phyloP scores from a whole-genome alignment of 2,888 invertebrate species.

The Synanthedon vespiformis region DNA sequence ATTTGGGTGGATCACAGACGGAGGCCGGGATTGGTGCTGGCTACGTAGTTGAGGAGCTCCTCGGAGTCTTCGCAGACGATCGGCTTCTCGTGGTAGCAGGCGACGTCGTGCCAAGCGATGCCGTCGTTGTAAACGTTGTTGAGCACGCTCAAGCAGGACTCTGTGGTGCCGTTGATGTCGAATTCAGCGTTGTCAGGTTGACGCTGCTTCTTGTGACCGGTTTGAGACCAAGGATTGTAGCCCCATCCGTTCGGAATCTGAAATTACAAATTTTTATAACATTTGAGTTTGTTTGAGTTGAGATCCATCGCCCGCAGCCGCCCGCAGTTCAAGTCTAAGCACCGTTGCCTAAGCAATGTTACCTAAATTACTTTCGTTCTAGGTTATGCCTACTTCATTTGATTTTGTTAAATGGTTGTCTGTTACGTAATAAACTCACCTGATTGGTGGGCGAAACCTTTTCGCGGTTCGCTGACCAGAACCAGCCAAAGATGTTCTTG shows the following conservation, averaged over 20 bases:
- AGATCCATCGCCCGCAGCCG: too few species aligned
- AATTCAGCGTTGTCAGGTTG: slow-evolving; percentile 94
- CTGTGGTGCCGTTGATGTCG: slow-evolving; percentile 88
- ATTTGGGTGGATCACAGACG: slow-evolving; percentile 73
- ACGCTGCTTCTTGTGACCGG: slow-evolving; percentile 88
- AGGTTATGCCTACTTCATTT: too few species aligned
- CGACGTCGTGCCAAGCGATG: slow-evolving; percentile 94
- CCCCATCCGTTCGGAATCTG: slow-evolving; percentile 77
- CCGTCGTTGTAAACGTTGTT: slow-evolving; percentile 95
- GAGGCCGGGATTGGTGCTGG: slow-evolving; percentile 85
- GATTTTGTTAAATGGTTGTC: too few species aligned
- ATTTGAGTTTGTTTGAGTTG: neutral
- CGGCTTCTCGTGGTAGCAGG: slow-evolving; percentile 93
- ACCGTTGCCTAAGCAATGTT: too few species aligned
- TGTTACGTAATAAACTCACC: slow-evolving; percentile 23
- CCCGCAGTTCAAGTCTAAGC: too few species aligned
- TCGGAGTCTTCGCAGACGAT: slow-evolving; percentile 92
- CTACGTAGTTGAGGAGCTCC: slow-evolving; percentile 87
- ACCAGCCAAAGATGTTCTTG: slow-evolving; percentile 88
- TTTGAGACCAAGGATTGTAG: slow-evolving; percentile 91
- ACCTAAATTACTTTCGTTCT: too few species aligned
- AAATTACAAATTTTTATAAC: slow-evolving; percentile 5
- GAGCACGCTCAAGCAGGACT: slow-evolving; percentile 87
- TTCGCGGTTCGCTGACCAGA: slow-evolving; percentile 92
- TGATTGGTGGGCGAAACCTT: slow-evolving; percentile 87